Percentiles rank a stretch among this genome's conserved stretches.
Evolutionary conservation across 1,140 invertebrate species (phyloP).

Genomic region (Belonocnema kinseyi): DNA sequence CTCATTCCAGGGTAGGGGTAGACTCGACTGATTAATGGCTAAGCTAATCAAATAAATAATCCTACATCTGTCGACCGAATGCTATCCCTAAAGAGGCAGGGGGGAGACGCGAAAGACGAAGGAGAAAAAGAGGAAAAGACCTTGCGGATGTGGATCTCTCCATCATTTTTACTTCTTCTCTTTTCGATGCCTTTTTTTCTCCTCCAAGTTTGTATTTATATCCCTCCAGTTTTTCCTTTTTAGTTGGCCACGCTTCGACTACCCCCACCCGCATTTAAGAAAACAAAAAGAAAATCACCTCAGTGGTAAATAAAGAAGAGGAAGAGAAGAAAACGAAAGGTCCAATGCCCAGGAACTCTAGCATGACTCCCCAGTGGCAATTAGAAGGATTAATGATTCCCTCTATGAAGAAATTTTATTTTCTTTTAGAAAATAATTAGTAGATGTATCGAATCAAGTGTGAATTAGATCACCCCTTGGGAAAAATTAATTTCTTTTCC

Average conservation of each 20-base stretch:
- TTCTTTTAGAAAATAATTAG: no score
- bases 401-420: not conserved
- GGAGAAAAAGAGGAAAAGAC: slow-evolving; percentile 30
- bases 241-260: no score
- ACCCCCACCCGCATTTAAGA: not conserved
- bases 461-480: no score
- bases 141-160: not conserved
- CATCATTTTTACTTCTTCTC: slow-evolving; percentile 32
- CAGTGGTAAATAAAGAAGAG: slow-evolving; percentile 29
- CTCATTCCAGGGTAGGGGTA: slow-evolving; percentile 21
- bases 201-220: not conserved
- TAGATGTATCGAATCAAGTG: no score
- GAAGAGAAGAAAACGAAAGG: slow-evolving; percentile 33
- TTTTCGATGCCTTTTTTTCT: slow-evolving; percentile 28
- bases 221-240: no score
- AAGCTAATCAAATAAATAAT: slow-evolving; percentile 67
- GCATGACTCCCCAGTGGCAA: slow-evolving; percentile 59
- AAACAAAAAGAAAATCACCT: slow-evolving; percentile 34
- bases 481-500: no score
- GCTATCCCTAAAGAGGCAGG: slow-evolving; percentile 38
- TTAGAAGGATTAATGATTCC: slow-evolving; percentile 67
- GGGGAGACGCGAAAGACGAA: slow-evolving; percentile 1
- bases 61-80: slow-evolving; percentile 66
- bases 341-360: slow-evolving; percentile 42
- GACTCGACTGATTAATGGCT: slow-evolving; percentile 60